Base-by-base conservation (phyloP, 1,140 invertebrate species). In the Formica exsecta region DNA sequence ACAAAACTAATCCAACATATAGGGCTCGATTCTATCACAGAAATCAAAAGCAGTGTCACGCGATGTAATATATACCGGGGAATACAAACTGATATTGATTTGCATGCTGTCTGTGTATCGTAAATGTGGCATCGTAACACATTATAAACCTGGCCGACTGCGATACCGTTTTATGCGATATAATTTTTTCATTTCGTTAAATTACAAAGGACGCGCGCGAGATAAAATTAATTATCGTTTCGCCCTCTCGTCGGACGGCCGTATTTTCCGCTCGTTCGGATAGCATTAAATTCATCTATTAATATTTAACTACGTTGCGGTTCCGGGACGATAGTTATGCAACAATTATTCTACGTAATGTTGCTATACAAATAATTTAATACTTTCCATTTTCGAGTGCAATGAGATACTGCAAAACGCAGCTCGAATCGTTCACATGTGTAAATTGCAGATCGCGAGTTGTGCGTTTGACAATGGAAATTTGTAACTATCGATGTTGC, bases 401-500 rank as follows among this genome's bases (percentile, higher is more conserved):
- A 44, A 29, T 54, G 54, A 11, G 25, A 65, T 11, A 81, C 19
- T 41, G 79, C n/a, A 38, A 44, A 44, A 61, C 54, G 54, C 66
- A 8, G 0, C 8, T 13, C 38, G 38, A 22, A 68, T 68, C 76
- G 48, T 41, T 80, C 36, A 19, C 66, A 2, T 41, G 41, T 44
- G 36, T 71, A 59, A 74, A 83, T 83, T 61, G 41, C 79, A 38
- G 77, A 80, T n/a, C n/a, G 44, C 79, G 66, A 74, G 68, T 83
- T 61, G 54, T 83, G 44, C 29, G 68, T 83, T 38, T 83, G 79
- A 74, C 68, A 74, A 41, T 70, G 68, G 68, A 83, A 68, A 83
- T 83, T 83, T 61, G 79, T 74, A 83, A 83, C 79, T 83, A 83
- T 83, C 79, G 79, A 74, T 74, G 79, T 83, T 38, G 79, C 79